A percentile compares a stretch with the other conserved stretches of the same genome.
Evolutionary conservation across 2,888 invertebrate genomes (phyloP).

Genomic region (Bombylius major): DNA sequence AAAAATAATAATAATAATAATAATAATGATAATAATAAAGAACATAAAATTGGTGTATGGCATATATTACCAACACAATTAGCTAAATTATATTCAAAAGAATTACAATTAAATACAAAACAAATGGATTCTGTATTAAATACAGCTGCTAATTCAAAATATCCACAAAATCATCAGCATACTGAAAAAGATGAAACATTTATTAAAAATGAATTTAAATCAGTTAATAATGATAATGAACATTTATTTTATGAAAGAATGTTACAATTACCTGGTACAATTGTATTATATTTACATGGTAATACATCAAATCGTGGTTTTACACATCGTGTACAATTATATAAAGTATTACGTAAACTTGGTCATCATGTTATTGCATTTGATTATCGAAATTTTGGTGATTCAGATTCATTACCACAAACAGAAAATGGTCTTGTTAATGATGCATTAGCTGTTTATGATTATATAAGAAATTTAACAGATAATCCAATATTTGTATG

Average conservation of each 20-base stretch:
- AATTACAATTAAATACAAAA: slow-evolving; percentile 23
- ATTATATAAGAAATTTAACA: slow-evolving; percentile 52
- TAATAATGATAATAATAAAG: slow-evolving; percentile 22
- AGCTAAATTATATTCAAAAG: slow-evolving; percentile 39
- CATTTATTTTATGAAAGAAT: slow-evolving; percentile 41
- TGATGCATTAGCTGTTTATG: slow-evolving; percentile 64
- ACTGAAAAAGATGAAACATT: slow-evolving; percentile 23
- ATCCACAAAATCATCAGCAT: slow-evolving; percentile 19
- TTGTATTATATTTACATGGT: slow-evolving; percentile 59
- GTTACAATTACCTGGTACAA: slow-evolving; percentile 41
- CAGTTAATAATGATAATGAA: slow-evolving; percentile 27
- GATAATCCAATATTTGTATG: slow-evolving; percentile 69
- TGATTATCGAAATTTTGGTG: slow-evolving; percentile 79
- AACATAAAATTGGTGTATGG: slow-evolving; percentile 49
- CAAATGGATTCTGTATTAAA: slow-evolving; percentile 17
- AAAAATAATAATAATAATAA: slow-evolving; percentile 18
- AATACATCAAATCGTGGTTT: slow-evolving; percentile 60
- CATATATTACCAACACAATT: slow-evolving; percentile 62
- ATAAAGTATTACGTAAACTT: slow-evolving; percentile 52
- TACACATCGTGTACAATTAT: slow-evolving; percentile 58
- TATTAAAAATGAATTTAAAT: slow-evolving; percentile 26
- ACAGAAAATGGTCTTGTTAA: slow-evolving; percentile 73
- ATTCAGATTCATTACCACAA: slow-evolving; percentile 53
- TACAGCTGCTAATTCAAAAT: slow-evolving; percentile 15
- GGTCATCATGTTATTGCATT: slow-evolving; percentile 67